These are phyloP conservation scores for Podocnemis expansa DNA, from an alignment of 2,113 vertebrate genomes.

Conservation along the genomic window DNA sequence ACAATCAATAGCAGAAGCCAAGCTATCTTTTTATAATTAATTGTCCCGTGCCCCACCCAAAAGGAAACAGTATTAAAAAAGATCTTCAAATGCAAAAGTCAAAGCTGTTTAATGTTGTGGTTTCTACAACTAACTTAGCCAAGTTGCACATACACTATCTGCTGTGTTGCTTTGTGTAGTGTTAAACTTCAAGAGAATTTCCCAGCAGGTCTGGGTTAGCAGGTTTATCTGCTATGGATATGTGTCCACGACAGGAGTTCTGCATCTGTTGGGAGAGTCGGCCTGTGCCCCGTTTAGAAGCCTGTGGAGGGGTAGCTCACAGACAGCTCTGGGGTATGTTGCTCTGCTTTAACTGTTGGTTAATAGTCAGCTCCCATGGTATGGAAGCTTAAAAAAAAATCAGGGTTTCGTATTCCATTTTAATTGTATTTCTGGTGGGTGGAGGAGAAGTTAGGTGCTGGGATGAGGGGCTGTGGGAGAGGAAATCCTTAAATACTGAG, in stretches of 20 bases:
- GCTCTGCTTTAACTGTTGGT: neutral
- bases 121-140: neutral
- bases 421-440: no score
- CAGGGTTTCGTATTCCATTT: no score
- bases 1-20: neutral
- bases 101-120: neutral
- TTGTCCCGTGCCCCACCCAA: neutral
- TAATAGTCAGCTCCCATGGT: neutral
- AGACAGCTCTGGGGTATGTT: neutral
- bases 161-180: neutral
- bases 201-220: neutral
- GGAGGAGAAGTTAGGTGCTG: no score
- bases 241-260: rapidly evolving
- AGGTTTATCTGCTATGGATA: neutral
- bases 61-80: neutral
- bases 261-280: neutral
- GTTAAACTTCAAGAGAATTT: neutral
- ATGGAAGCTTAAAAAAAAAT: no score
- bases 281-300: neutral
- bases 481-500: no score
- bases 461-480: no score
- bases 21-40: neutral
- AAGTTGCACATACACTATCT: neutral
- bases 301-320: neutral
- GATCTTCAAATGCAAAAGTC: neutral